Conservation (phyloP, 2,797 vertebrate genomes). For the Acipenser ruthenus region DNA sequence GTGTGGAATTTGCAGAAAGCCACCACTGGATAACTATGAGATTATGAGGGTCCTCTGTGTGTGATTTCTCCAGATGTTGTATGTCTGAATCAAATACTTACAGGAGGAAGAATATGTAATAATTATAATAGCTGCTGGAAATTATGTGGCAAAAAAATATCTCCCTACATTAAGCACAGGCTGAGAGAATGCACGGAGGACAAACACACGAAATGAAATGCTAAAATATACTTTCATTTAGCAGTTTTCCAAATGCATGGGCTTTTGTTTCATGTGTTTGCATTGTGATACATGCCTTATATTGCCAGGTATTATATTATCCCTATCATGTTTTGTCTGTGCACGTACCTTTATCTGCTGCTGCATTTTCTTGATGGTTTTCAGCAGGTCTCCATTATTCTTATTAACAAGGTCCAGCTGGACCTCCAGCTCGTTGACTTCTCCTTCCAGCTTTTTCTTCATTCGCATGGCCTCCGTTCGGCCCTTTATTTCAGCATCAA, state of each 20-base stretch:
- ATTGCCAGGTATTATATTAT: background rate
- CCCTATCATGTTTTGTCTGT: background rate
- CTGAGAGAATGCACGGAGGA: too few relatives aligned
- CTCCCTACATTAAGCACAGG: too few relatives aligned
- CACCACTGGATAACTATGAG: too few relatives aligned
- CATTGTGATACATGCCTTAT: background rate
- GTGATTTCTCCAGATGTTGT: too few relatives aligned
- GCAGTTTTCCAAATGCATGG: background rate
- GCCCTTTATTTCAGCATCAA: conserved; percentile 61
- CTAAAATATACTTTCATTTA: background rate
- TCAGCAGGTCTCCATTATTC: conserved; percentile 57
- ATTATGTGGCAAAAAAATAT: too few relatives aligned
- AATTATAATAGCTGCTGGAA: too few relatives aligned
- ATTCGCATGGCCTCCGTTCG: conserved; percentile 53
- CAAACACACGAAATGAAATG: too few relatives aligned
- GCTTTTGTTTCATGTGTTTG: background rate
- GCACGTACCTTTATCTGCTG: conserved; percentile 55
- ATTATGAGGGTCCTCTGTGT: too few relatives aligned
- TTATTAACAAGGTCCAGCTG: conserved; percentile 59
- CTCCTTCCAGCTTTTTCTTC: conserved; percentile 66
- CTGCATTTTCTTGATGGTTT: conserved; percentile 59
- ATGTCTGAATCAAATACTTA: too few relatives aligned
- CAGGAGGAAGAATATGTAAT: too few relatives aligned
- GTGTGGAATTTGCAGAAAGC: too few relatives aligned
- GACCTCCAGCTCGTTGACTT: conserved; percentile 66